Evolutionary conservation across 2,888 invertebrate genomes (phyloP).

Genomic region (Lomographa bimaculata): DNA sequence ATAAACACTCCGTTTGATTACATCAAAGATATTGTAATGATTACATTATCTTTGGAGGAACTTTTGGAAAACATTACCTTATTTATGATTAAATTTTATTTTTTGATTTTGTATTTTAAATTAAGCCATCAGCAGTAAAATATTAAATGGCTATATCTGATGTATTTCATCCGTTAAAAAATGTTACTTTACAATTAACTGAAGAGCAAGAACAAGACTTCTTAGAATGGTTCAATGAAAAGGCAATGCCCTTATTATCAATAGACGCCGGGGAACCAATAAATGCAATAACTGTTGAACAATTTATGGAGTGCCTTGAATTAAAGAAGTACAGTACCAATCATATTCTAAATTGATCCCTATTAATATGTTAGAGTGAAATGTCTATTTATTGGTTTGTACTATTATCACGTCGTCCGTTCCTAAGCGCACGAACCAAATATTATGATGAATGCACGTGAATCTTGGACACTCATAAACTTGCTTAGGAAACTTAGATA

Average conservation of each 20-base stretch:
- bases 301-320: slow-evolving; percentile 56
- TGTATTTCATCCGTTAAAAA: slow-evolving; percentile 51
- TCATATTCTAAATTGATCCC: too few species aligned
- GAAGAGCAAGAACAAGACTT: slow-evolving; percentile 59
- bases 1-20: too few species aligned
- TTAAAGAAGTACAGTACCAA: slow-evolving; percentile 61
- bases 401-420: too few species aligned
- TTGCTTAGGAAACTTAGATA: too few species aligned
- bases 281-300: slow-evolving; percentile 61
- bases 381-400: too few species aligned
- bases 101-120: neutral
- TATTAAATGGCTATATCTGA: slow-evolving; percentile 52
- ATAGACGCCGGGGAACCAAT: slow-evolving; percentile 54
- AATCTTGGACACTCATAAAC: too few species aligned
- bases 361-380: neutral
- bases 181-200: slow-evolving; percentile 53
- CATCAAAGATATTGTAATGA: too few species aligned
- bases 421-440: too few species aligned
- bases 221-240: slow-evolving; percentile 58
- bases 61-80: too few species aligned
- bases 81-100: too few species aligned
- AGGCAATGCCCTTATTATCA: slow-evolving; percentile 50
- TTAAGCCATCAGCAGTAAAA: slow-evolving; percentile 6
- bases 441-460: too few species aligned
- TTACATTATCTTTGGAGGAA: too few species aligned